Percentiles rank a stretch among this genome's conserved stretches.
These are phyloP conservation scores for Caenorhabditis sp. DNA, from an alignment of 2,888 invertebrate species.

Conservation along the genomic window DNA sequence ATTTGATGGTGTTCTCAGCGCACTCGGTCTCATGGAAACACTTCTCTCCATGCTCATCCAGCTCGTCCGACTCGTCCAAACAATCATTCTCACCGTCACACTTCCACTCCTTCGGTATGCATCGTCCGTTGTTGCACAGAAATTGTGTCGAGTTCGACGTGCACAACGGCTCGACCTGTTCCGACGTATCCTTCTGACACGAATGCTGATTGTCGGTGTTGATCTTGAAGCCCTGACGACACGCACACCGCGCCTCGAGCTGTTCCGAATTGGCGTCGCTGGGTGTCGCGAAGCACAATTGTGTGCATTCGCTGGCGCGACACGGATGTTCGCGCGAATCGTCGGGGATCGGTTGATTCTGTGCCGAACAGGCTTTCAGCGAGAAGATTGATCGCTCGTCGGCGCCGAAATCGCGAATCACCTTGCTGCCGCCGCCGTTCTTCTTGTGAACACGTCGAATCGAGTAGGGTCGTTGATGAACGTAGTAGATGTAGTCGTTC, in stretches of 20 bases:
- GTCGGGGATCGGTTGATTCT: conserved; percentile 67
- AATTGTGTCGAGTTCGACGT: conserved; percentile 64
- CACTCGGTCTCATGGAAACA: conserved; percentile 66
- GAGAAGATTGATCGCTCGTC: conserved; percentile 50
- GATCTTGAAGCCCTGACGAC: conserved; percentile 62
- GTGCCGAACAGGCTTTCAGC: conserved; percentile 58
- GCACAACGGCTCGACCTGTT: conserved; percentile 53
- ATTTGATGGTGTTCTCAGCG: conserved; percentile 66
- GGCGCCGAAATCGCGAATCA: conserved; percentile 62
- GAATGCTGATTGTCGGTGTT: conserved; percentile 62
- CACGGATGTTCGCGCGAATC: conserved; percentile 64
- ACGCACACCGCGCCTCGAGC: conserved; percentile 63
- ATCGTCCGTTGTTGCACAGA: conserved; percentile 86
- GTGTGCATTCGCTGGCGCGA: conserved; percentile 87
- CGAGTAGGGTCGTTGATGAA: conserved; percentile 94
- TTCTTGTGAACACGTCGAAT: conserved; percentile 85
- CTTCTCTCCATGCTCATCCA: conserved; percentile 71
- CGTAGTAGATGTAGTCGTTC: conserved; percentile 88
- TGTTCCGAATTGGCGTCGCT: conserved; percentile 14
- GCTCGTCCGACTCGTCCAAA: conserved; percentile 88
- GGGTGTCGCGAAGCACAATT: conserved; percentile 82
- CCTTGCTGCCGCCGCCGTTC: conserved; percentile 76
- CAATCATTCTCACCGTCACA: conserved; percentile 95
- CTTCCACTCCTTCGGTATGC: conserved; percentile 76
- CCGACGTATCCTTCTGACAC: conserved; percentile 59